These are phyloP conservation scores for Heliconius nattereri DNA, from an alignment of 1,140 invertebrate genomes.

Conservation along the genomic window DNA sequence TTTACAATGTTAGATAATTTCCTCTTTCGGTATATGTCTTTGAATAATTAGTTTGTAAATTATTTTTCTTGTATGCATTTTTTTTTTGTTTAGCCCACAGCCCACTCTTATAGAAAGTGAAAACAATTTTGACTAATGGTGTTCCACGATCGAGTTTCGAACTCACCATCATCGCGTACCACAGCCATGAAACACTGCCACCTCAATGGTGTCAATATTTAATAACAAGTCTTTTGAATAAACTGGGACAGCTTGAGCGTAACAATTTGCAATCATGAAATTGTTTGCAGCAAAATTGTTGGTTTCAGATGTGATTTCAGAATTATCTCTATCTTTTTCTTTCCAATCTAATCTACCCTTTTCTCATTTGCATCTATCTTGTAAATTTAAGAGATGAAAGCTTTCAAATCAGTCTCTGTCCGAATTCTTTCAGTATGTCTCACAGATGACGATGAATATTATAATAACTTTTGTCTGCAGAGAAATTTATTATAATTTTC, in stretches of 20 bases:
- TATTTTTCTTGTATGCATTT: too few relatives aligned
- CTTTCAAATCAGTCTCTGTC: slow-evolving; percentile 16
- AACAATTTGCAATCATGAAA: neutral
- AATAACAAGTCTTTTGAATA: too few relatives aligned
- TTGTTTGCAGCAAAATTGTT: neutral
- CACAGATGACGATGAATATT: slow-evolving; percentile 1
- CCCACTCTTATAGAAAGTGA: too few relatives aligned
- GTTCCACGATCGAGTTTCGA: too few relatives aligned
- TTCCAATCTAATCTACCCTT: neutral
- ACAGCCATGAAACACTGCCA: too few relatives aligned
- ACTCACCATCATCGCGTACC: too few relatives aligned
- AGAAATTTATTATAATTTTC: neutral
- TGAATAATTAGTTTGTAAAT: neutral
- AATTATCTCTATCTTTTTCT: slow-evolving; percentile 6
- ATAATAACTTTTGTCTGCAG: neutral
- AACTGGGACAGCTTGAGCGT: too few relatives aligned
- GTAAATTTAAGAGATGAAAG: slow-evolving; percentile 6
- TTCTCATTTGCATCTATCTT: slow-evolving; percentile 1
- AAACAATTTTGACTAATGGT: too few relatives aligned
- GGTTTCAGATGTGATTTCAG: neutral
- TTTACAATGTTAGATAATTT: neutral
- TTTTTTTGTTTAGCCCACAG: too few relatives aligned
- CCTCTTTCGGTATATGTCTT: neutral
- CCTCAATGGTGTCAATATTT: too few relatives aligned
- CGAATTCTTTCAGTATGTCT: slow-evolving; percentile 6